phyloP scores from a whole-genome alignment of 1,140 invertebrate species.

The Drosophila baimaii region DNA sequence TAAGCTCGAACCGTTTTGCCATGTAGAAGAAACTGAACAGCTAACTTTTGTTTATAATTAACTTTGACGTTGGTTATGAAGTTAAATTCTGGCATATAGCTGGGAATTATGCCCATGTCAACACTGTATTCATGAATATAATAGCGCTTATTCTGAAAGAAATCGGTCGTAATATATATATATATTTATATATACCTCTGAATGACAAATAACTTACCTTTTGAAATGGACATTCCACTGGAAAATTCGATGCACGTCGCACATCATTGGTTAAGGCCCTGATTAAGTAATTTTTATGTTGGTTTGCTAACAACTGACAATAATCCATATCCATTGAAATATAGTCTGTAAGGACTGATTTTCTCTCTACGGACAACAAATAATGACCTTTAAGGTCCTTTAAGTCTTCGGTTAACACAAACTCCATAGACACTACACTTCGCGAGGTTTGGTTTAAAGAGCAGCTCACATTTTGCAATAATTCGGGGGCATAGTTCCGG shows the following conservation, averaged over 20 bases:
- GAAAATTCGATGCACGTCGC: constrained; percentile 27
- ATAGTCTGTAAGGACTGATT: constrained; percentile 11
- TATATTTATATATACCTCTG: too few relatives aligned
- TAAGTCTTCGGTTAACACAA: neutral
- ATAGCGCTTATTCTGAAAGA: constrained; percentile 19
- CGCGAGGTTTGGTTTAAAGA: too few relatives aligned
- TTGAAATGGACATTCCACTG: constrained; percentile 39
- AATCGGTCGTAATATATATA: too few relatives aligned
- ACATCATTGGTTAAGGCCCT: constrained; percentile 4
- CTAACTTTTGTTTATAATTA: neutral
- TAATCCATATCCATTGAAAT: constrained; percentile 19
- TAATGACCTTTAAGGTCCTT: neutral
- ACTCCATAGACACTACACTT: constrained; percentile 4
- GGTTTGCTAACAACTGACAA: constrained; percentile 14
- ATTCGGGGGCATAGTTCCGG: too few relatives aligned
- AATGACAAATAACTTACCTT: neutral
- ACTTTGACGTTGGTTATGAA: constrained; percentile 7
- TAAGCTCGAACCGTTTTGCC: neutral
- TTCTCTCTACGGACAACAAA: constrained; percentile 6
- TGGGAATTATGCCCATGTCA: constrained; percentile 21
- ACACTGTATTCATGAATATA: constrained; percentile 26
- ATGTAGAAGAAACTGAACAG: neutral
- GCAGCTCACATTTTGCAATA: neutral
- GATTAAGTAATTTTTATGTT: constrained; percentile 6
- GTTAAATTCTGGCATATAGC: constrained; percentile 12